Evolutionary conservation across 2,113 vertebrate genomes (phyloP), one percentile per base, ranked within the genome.

Genomic region (Hyaena hyaena): DNA sequence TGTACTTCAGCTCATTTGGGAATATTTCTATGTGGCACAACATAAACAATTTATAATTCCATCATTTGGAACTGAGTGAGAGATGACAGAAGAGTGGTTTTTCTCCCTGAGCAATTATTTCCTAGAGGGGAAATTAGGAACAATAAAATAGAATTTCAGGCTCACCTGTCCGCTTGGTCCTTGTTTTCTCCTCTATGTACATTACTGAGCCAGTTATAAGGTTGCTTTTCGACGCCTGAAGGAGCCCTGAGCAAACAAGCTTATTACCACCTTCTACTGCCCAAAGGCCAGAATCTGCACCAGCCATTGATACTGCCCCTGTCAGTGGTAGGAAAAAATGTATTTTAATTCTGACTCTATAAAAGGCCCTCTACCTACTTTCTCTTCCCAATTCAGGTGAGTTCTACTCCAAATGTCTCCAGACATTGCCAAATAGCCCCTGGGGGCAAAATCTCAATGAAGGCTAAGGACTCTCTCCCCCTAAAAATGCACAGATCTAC

Each of bases 231-330:
- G 99, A 99, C 89, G 99, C 92, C 73, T 99, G 99, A 53, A 99
- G 96, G 31, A 99, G 99, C 19, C 99, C 99, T 0, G 97, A 98
- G 80, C 99, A 99, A 63, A 99, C 99, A 0, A 98, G 98, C 92
- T 99, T 99, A 98, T 99, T 99, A 0, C 99, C 99, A 31, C 99
- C 99, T 97, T 99, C 99, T 55, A 99, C 99, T 0, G 99, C 98
- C 99, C 99, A 99, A 73, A 99, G 98, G 3, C 98, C 99, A 0
- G 99, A 98, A 24, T 99, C 99, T 1, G 98, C 97, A 10, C 98
- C 96, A 0, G 99, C 97, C 93, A 99, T 90, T 2, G 99, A 99
- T 43, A 99, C 99, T 0, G 99, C 99, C 23, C 99, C 99, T 99
- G 74, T 23, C 43, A 26, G 96, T 50, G 19, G 33, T 1, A 85